phyloP scores from a whole-genome alignment of 2,797 vertebrate species.

The Atherinosoma microstoma region DNA sequence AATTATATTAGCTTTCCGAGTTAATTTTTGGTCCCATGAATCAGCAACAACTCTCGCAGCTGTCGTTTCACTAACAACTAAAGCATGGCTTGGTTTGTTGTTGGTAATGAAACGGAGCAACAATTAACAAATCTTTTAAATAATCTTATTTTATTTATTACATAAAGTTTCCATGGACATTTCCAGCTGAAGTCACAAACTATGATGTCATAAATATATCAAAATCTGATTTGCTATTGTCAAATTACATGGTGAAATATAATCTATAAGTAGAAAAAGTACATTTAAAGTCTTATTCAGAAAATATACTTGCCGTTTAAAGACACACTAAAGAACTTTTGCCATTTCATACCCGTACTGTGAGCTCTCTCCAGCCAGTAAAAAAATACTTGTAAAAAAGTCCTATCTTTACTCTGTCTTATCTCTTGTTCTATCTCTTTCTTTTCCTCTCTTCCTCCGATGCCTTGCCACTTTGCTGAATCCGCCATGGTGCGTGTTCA shows the following conservation, averaged over 20 bases:
- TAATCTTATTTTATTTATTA: no score
- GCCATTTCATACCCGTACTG: no score
- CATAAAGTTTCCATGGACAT: not conserved
- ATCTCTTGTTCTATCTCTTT: no score
- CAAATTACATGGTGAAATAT: not conserved
- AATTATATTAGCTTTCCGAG: not conserved
- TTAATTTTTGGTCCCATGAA: not conserved
- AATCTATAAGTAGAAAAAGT: not conserved
- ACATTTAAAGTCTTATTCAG: no score
- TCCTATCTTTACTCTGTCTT: no score
- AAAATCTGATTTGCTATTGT: not conserved
- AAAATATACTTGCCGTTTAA: no score
- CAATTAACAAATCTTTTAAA: not conserved
- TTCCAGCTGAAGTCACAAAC: not conserved
- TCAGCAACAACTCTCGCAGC: not conserved
- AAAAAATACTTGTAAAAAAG: no score
- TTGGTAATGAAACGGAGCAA: not conserved
- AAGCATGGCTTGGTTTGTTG: not conserved
- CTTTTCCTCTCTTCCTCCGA: no score
- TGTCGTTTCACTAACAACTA: not conserved
- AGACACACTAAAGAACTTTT: no score
- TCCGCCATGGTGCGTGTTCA: no score
- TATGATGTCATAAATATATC: not conserved
- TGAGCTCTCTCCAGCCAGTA: no score
- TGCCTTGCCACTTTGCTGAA: no score